phyloP scores from a whole-genome alignment of 2,888 invertebrate genomes.

The Pherbina coryleti region DNA sequence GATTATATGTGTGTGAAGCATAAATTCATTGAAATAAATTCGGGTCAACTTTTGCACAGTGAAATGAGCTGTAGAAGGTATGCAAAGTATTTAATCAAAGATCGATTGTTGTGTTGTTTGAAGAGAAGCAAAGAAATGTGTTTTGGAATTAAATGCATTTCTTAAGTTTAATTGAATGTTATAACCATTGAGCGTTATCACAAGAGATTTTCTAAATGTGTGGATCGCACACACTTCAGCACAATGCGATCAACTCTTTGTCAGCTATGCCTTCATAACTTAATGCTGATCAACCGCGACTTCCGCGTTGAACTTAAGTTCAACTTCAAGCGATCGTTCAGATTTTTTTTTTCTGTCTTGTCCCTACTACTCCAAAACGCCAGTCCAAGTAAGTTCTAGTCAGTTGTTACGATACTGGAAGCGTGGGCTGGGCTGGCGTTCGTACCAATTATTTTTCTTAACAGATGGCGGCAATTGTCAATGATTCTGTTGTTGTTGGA shows the following conservation, averaged over 20 bases:
- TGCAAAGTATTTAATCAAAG: background rate
- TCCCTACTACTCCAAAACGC: background rate
- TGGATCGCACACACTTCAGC: background rate
- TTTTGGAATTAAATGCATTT: background rate
- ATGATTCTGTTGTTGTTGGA: background rate
- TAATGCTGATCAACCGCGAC: background rate
- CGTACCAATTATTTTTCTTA: too few species aligned
- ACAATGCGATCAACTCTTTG: background rate
- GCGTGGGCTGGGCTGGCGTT: background rate
- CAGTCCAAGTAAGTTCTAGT: too few species aligned
- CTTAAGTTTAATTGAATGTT: background rate
- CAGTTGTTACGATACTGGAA: too few species aligned
- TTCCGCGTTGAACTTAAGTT: constrained; percentile 10
- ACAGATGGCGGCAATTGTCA: background rate
- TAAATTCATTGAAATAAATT: too few species aligned
- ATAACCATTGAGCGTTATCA: background rate
- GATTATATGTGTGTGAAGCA: too few species aligned
- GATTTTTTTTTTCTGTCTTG: background rate
- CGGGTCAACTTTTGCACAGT: background rate
- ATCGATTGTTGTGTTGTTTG: too few species aligned
- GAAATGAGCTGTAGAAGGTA: background rate
- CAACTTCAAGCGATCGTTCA: background rate
- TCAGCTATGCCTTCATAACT: background rate
- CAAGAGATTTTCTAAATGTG: background rate
- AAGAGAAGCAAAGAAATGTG: too few species aligned